Conservation (phyloP, 2,797 vertebrate species). For the Lacerta bilineata region DNA sequence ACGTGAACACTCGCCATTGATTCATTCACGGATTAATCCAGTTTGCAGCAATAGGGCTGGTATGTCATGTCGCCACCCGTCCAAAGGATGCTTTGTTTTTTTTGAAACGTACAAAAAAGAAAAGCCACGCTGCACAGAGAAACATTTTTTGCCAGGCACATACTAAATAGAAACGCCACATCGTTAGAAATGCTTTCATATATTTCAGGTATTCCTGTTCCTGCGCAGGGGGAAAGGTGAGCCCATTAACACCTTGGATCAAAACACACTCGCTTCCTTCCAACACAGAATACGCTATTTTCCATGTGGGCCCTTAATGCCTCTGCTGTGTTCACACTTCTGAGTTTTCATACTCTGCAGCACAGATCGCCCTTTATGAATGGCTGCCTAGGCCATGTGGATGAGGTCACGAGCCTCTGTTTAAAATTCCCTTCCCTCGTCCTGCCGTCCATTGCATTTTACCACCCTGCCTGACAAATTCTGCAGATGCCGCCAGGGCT, state of each 20-base stretch:
- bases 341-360: conserved; percentile 54
- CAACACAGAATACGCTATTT: conserved; percentile 69
- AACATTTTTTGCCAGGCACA: conserved; percentile 41
- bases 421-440: conserved; percentile 51
- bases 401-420: conserved; percentile 61
- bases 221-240: conserved; percentile 68
- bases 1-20: neutral
- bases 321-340: conserved; percentile 68
- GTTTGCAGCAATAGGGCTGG: conserved; percentile 50
- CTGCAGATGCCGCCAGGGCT: conserved; percentile 45
- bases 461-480: conserved; percentile 53
- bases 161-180: conserved; percentile 41
- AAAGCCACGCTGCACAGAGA: conserved; percentile 13
- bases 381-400: conserved; percentile 29
- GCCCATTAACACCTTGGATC: conserved; percentile 75
- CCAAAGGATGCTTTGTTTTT: conserved; percentile 53
- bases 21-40: neutral
- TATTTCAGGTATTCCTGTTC: conserved; percentile 67
- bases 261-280: conserved; percentile 70
- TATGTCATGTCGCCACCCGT: conserved; percentile 26
- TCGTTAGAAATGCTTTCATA: conserved; percentile 57
- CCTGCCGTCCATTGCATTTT: conserved; percentile 23
- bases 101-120: conserved; percentile 43
- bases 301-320: conserved; percentile 58
- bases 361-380: conserved; percentile 70